phyloP scores from a whole-genome alignment of 2,888 invertebrate genomes.

The Tigriopus californicus region DNA sequence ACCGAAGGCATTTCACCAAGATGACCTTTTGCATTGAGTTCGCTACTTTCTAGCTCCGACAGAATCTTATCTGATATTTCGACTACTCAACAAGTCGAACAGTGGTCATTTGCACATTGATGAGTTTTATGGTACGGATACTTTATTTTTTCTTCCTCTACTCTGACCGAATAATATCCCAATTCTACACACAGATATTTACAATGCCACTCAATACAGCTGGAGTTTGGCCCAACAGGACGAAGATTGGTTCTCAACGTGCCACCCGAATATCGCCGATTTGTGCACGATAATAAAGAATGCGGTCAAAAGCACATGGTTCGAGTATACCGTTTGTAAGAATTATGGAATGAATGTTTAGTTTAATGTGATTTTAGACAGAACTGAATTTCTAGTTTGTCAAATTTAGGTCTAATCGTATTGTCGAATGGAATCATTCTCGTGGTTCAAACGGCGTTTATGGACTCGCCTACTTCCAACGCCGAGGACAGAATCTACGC shows the following conservation, averaged over 20 bases:
- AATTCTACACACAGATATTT: conserved; percentile 31
- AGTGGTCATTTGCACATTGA: conserved; percentile 45
- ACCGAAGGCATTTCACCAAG: neutral
- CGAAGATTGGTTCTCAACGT: conserved; percentile 2
- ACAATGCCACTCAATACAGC: conserved; percentile 35
- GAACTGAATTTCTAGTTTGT: too few species aligned
- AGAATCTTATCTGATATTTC: conserved; percentile 60
- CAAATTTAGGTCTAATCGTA: conserved; percentile 50
- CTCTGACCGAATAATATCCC: too few species aligned
- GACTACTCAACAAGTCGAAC: conserved; percentile 48
- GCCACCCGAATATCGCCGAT: conserved; percentile 21
- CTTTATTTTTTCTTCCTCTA: too few species aligned
- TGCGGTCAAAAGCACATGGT: conserved; percentile 49
- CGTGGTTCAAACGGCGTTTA: conserved; percentile 43
- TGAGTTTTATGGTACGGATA: conserved; percentile 40
- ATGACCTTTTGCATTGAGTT: conserved; percentile 20
- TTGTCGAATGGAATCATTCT: conserved; percentile 53
- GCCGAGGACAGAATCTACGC: conserved; percentile 42
- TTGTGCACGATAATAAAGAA: conserved; percentile 25
- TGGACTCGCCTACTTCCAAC: conserved; percentile 40
- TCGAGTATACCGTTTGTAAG: conserved; percentile 52
- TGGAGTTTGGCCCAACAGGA: conserved; percentile 22
- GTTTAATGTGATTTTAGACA: too few species aligned
- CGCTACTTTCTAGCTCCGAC: conserved; percentile 32
- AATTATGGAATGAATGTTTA: conserved; percentile 19